These are phyloP conservation scores for Hemicordylus capensis DNA, from an alignment of 2,113 vertebrate genomes.

Conservation along the genomic window DNA sequence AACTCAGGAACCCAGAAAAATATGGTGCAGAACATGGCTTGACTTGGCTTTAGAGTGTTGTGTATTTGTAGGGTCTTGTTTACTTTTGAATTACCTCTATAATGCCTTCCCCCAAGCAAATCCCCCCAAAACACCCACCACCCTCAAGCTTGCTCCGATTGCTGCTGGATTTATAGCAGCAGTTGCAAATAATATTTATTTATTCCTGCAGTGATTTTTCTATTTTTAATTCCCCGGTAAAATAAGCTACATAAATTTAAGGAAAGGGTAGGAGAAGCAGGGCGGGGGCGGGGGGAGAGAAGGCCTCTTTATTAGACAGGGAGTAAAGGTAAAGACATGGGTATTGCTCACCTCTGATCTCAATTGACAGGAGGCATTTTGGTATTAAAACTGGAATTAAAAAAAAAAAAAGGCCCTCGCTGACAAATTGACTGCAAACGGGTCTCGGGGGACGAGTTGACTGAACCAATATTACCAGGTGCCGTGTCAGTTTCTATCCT, in stretches of 20 bases:
- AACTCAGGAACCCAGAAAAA: not conserved
- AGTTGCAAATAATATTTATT: not conserved
- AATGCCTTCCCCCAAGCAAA: no score
- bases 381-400: slow-evolving; percentile 31
- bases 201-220: not conserved
- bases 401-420: not conserved
- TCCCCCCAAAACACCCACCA: no score
- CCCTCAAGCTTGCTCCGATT: not conserved
- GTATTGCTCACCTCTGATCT: slow-evolving; percentile 1
- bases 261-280: not conserved
- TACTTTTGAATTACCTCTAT: not conserved
- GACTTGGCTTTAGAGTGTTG: not conserved
- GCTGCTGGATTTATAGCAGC: not conserved
- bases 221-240: slow-evolving; percentile 3
- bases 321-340: not conserved
- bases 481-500: slow-evolving; percentile 26
- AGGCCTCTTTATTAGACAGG: not conserved
- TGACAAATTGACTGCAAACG: slow-evolving; percentile 45
- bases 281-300: not conserved
- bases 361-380: slow-evolving; percentile 34
- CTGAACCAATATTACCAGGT: slow-evolving; percentile 31
- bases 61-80: not conserved
- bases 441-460: slow-evolving; percentile 19
- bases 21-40: not conserved
- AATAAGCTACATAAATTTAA: slow-evolving; percentile 4